Evolutionary conservation across 2,888 invertebrate genomes (phyloP).

Genomic region (Ectemnius continuus): DNA sequence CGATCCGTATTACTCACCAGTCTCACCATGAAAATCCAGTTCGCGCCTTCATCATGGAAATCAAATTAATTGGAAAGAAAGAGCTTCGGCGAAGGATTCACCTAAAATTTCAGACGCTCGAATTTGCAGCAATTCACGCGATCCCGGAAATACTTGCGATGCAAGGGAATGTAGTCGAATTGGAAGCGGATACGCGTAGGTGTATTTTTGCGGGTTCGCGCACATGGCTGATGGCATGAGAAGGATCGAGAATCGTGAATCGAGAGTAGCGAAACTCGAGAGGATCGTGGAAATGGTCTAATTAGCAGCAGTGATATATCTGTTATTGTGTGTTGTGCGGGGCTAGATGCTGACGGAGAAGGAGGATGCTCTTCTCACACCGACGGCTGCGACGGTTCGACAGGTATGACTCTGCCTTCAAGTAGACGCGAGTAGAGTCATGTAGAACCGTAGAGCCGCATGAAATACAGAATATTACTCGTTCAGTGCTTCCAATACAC

Average conservation of each 20-base stretch:
- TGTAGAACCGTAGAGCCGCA: slow-evolving; percentile 71
- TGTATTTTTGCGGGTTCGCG: no score
- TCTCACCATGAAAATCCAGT: no score
- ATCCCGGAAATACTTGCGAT: no score
- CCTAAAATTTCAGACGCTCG: no score
- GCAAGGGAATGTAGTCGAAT: no score
- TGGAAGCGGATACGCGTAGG: no score
- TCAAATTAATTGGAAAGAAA: no score
- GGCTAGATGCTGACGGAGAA: slow-evolving; percentile 87
- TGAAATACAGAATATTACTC: slow-evolving; percentile 61
- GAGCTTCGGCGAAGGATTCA: no score
- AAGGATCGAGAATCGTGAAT: not conserved
- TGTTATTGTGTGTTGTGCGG: slow-evolving; percentile 77
- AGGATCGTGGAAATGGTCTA: slow-evolving; percentile 30
- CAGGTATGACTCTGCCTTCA: slow-evolving; percentile 83
- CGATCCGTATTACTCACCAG: no score
- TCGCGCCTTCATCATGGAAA: no score
- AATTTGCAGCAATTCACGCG: no score
- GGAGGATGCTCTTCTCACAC: slow-evolving; percentile 94
- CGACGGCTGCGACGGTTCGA: slow-evolving; percentile 95
- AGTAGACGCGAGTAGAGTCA: slow-evolving; percentile 71
- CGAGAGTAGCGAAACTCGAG: slow-evolving; percentile 10
- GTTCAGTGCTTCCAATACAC: slow-evolving; percentile 59
- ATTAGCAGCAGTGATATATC: slow-evolving; percentile 65
- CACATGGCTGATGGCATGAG: slow-evolving; percentile 4